These are phyloP conservation scores for Alosa alosa DNA, from an alignment of 2,113 vertebrate genomes.

Conservation along the genomic window DNA sequence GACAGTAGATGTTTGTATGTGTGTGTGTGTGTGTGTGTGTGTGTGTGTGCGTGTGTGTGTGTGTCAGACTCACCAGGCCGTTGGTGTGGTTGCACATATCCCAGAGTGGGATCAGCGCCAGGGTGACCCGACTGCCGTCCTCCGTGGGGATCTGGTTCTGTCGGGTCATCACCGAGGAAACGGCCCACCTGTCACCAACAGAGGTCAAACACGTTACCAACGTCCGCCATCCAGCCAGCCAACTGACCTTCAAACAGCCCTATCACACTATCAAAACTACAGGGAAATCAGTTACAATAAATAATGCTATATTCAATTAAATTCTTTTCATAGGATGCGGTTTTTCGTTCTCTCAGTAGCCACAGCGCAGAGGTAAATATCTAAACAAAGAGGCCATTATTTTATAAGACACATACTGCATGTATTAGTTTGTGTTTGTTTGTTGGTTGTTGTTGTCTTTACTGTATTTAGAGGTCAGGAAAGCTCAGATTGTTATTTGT, in stretches of 20 bases:
- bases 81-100: conserved; percentile 99
- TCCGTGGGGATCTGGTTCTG: conserved; percentile 98
- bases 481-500: neutral
- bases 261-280: neutral
- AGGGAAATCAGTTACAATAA: neutral
- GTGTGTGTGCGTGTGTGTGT: neutral
- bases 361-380: neutral
- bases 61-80: conserved; percentile 81
- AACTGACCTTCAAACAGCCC: neutral
- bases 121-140: conserved; percentile 90
- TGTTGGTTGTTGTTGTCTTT: neutral
- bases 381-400: neutral
- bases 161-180: conserved; percentile 97
- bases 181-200: conserved; percentile 83
- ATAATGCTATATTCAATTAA: neutral
- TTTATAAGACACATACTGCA: neutral
- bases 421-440: neutral
- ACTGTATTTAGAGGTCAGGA: neutral
- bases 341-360: neutral
- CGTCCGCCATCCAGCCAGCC: neutral
- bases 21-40: neutral
- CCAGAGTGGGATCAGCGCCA: conserved; percentile 96
- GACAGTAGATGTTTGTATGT: neutral
- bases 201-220: neutral
- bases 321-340: neutral